phyloP scores from a whole-genome alignment of 2,888 invertebrate species.

The Tortrix viridana region DNA sequence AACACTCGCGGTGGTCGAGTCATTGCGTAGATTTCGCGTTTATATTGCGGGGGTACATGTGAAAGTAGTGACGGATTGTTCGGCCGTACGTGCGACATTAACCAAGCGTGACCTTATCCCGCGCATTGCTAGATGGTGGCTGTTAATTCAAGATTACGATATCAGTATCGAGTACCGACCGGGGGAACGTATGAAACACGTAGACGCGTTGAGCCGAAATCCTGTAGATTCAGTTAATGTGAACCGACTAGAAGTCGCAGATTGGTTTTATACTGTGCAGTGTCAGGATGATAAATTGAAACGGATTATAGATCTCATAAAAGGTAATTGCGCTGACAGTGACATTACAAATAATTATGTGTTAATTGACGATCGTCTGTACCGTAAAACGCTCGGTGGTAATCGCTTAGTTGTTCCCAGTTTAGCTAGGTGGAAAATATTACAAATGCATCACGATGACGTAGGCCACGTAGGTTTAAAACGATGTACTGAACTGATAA shows the following conservation, averaged over 20 bases:
- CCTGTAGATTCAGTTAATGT: constrained; percentile 29
- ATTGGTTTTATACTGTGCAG: constrained; percentile 15
- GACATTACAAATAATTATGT: not conserved
- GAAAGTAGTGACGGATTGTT: constrained; percentile 44
- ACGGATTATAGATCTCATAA: not conserved
- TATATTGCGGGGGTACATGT: constrained; percentile 35
- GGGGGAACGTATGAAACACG: constrained; percentile 44
- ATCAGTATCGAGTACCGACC: constrained; percentile 47
- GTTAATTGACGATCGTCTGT: constrained; percentile 24
- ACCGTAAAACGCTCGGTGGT: constrained; percentile 43
- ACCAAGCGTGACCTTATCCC: constrained; percentile 44
- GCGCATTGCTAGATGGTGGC: constrained; percentile 49
- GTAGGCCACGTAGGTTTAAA: constrained; percentile 51
- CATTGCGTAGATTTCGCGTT: constrained; percentile 33
- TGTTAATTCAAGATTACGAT: constrained; percentile 47
- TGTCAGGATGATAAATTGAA: not conserved
- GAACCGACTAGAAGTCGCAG: constrained; percentile 8
- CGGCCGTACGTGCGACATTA: constrained; percentile 44
- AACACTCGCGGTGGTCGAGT: constrained; percentile 47
- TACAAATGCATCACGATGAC: constrained; percentile 52
- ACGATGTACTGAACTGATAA: constrained; percentile 46
- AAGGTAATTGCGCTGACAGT: not conserved
- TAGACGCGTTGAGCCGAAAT: constrained; percentile 47
- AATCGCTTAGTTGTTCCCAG: constrained; percentile 48
- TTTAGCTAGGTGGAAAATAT: constrained; percentile 47